phyloP scores from a whole-genome alignment of 92 coral and sea anemone genomes.

The Phenganax marumi region DNA sequence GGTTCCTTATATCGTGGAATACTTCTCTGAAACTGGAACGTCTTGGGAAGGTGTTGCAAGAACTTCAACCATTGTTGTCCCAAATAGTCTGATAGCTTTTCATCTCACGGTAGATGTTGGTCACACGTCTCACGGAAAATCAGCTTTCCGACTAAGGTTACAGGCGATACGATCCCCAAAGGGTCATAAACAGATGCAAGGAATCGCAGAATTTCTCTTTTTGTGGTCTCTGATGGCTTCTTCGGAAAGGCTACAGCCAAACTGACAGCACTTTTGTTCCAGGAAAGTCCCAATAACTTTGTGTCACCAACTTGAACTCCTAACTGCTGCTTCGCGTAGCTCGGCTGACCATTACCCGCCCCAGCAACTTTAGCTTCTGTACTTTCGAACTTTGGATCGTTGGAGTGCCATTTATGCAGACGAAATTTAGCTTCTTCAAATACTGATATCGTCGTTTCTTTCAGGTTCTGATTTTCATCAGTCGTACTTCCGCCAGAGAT shows the following conservation, averaged over 20 bases:
- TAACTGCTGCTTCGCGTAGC: slow-evolving; percentile 35
- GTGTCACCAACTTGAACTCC: slow-evolving; percentile 34
- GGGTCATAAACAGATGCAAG: slow-evolving; percentile 38
- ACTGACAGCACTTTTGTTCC: slow-evolving; percentile 36
- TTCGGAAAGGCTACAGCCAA: slow-evolving; percentile 24
- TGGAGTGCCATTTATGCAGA: slow-evolving; percentile 43
- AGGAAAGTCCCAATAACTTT: slow-evolving; percentile 37
- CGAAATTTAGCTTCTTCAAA: background rate
- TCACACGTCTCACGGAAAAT: slow-evolving; percentile 29
- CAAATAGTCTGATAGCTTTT: background rate
- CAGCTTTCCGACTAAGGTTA: slow-evolving; percentile 44
- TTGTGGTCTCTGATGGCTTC: background rate
- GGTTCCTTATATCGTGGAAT: slow-evolving; percentile 2
- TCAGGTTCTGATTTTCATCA: too few relatives aligned
- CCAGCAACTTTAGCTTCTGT: background rate
- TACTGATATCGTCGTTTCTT: too few relatives aligned
- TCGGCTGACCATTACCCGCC: slow-evolving; percentile 22
- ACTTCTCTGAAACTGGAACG: slow-evolving; percentile 28
- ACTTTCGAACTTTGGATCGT: slow-evolving; percentile 27
- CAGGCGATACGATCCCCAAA: slow-evolving; percentile 36
- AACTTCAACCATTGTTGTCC: slow-evolving; percentile 18
- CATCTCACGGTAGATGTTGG: slow-evolving; percentile 45
- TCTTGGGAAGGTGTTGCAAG: slow-evolving; percentile 28
- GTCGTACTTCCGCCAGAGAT: too few relatives aligned
- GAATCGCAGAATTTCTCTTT: slow-evolving; percentile 39